Conservation (phyloP, 2,113 vertebrate species). For the Hystrix brachyura region DNA sequence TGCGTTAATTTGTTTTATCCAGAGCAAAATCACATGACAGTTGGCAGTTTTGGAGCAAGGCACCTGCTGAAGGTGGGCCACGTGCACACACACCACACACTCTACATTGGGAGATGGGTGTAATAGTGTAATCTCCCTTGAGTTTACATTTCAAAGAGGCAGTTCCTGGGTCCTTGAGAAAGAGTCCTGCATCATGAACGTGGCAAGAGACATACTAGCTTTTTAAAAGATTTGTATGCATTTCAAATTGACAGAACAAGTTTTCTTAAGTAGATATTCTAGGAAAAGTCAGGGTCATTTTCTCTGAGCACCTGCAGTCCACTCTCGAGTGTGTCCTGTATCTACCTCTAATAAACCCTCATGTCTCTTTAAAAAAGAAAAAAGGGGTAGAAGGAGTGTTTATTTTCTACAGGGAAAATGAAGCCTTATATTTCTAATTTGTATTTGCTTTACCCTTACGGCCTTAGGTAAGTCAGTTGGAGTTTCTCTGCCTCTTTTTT, state of each 20-base stretch:
- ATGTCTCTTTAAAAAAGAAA: not conserved
- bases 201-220: not conserved
- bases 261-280: not conserved
- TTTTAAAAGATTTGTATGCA: not conserved
- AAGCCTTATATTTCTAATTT: not conserved
- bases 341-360: not conserved
- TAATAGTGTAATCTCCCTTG: not conserved
- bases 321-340: not conserved
- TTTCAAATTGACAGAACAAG: too few species aligned
- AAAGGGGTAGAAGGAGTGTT: not conserved
- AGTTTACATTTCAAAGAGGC: not conserved
- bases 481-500: not conserved
- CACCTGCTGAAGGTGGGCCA: not conserved
- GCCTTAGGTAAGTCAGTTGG: not conserved
- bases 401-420: not conserved
- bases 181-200: not conserved
- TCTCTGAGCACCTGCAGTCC: not conserved
- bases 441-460: not conserved
- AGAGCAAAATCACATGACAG: not conserved
- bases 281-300: not conserved
- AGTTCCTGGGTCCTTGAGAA: not conserved
- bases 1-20: not conserved
- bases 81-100: not conserved
- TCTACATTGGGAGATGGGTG: not conserved
- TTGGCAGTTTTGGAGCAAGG: not conserved